Conservation (phyloP, 2,113 vertebrate genomes). For the Edolisoma coerulescens region DNA sequence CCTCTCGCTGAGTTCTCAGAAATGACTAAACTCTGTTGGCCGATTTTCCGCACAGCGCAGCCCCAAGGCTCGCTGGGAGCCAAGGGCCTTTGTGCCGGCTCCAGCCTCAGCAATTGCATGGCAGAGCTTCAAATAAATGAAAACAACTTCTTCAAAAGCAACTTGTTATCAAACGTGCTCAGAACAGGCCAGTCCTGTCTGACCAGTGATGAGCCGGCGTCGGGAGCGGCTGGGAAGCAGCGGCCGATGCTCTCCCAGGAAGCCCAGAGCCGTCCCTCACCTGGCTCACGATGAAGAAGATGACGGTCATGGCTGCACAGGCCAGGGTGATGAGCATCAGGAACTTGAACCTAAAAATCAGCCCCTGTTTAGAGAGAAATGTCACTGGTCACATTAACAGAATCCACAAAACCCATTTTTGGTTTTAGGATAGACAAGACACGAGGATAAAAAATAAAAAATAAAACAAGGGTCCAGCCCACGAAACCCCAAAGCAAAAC, state of each 20-base stretch:
- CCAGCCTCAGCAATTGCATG: neutral
- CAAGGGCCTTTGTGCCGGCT: neutral
- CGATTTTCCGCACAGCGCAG: neutral
- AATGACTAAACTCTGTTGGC: neutral
- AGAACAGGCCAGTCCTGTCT: neutral
- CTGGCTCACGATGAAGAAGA: constrained; percentile 99
- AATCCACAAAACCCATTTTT: constrained; percentile 7
- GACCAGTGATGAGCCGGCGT: rapidly evolving
- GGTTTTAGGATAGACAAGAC: neutral
- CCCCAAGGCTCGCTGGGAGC: rapidly evolving
- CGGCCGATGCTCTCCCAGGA: neutral
- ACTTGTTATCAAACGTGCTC: neutral
- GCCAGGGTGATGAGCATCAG: constrained; percentile 96
- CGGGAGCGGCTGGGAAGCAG: rapidly evolving
- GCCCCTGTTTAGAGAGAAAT: constrained; percentile 77
- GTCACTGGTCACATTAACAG: neutral
- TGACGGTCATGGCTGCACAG: constrained; percentile 94
- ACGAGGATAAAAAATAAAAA: neutral
- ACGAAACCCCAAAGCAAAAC: constrained; percentile 57
- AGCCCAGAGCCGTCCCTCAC: constrained; percentile 59
- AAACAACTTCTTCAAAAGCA: neutral
- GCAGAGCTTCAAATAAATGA: neutral
- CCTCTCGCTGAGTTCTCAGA: neutral
- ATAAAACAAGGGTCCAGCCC: constrained; percentile 32
- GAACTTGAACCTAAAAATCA: constrained; percentile 98